Base-by-base conservation (phyloP, 2,888 invertebrate genomes). In the Rhamnusium bicolor region DNA sequence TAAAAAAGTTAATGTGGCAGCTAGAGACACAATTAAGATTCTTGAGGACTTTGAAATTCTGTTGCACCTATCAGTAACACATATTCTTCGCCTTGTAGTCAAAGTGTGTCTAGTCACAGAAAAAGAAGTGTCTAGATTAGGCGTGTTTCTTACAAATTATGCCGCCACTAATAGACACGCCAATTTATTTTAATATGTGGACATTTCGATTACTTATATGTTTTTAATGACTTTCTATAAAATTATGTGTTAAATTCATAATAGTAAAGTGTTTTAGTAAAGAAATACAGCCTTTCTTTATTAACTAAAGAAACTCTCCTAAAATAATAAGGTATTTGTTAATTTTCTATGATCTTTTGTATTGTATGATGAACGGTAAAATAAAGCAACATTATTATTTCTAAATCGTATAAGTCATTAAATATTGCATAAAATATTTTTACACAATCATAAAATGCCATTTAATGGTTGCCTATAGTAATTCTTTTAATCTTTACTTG, bases 381-480 rank as follows among this genome's bases (percentile, higher is more conserved):
- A 46, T 61, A 61, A 61, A 21, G 40, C 46, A n/a, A 21, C 24
- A 61, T 61, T 61, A n/a, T n/a, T n/a, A 61, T 61, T 46, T 46
- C 61, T 32, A 40, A 61, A 19, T 47, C 40, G 24, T 58, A 12
- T 32, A 19, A 19, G 46, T 46, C 61, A 61, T 61, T 61, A 61
- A 46, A 46, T 61, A 18, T 61, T 61, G 61, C 61, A 61, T 47
- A 61, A 61, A 61, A 24, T 61, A 61, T 61, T 61, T 61, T 61
- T 61, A 61, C 61, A 61, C 21, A 61, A 61, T 61, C 61, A 47
- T 46, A 46, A 47, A 47, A 61, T 47, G 47, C 24, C 4, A 47
- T 61, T 47, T 47, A 47, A 61, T 61, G 24, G 19, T 19, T 12
- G 40, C 32, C 58, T 58, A 40, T 58, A 58, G 18, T 18, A 16